Percentiles rank a stretch among this genome's conserved stretches.
Evolutionary conservation across 2,888 invertebrate genomes (phyloP).

Genomic region (Diogma glabrata): DNA sequence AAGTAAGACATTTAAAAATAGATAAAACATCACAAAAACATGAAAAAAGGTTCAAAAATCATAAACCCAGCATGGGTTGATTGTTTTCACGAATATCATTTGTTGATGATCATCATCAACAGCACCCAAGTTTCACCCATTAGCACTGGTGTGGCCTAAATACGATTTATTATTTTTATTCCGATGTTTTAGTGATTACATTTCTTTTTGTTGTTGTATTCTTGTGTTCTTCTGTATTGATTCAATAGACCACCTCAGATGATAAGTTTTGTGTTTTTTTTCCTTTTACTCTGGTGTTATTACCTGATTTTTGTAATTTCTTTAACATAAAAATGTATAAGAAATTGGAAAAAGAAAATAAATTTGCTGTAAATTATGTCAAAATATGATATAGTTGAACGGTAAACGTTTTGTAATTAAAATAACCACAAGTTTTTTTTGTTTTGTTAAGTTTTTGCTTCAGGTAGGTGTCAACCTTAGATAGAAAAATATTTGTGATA

Average conservation of each 20-base stretch:
- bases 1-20: too few relatives aligned
- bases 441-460: background rate
- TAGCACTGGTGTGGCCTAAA: too few relatives aligned
- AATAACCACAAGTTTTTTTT: slow-evolving; percentile 7
- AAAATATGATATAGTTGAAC: slow-evolving; percentile 9
- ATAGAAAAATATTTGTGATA: background rate
- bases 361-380: slow-evolving; percentile 11
- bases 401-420: slow-evolving; percentile 11
- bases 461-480: slow-evolving; percentile 9
- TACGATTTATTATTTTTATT: too few relatives aligned
- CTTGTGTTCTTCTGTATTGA: slow-evolving; percentile 2
- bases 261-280: slow-evolving; percentile 2
- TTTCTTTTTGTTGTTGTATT: background rate
- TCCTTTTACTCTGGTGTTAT: slow-evolving; percentile 3
- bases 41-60: too few relatives aligned
- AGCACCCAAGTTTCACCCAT: too few relatives aligned
- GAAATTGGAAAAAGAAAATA: too few relatives aligned
- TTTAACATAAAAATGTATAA: too few relatives aligned
- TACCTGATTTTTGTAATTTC: slow-evolving; percentile 6
- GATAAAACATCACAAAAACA: too few relatives aligned
- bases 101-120: too few relatives aligned
- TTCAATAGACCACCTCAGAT: slow-evolving; percentile 9
- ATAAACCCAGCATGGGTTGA: too few relatives aligned
- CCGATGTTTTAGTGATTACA: too few relatives aligned
- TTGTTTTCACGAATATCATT: too few relatives aligned